Base-by-base conservation (phyloP, 2,113 vertebrate genomes). In the Petrocephalus microphthalmus region DNA sequence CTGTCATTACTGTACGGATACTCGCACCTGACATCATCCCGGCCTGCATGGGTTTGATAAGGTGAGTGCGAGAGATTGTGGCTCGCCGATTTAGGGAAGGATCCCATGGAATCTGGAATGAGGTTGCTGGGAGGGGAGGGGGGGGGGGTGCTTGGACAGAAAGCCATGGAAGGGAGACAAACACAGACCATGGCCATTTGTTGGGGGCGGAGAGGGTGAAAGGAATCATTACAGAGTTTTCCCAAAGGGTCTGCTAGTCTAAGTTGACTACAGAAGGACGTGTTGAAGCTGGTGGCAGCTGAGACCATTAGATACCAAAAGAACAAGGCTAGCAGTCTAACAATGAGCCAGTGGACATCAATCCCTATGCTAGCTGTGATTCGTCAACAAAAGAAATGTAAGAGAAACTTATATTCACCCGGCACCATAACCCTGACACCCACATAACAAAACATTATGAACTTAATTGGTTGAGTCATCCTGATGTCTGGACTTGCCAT, bases 1-100 rank as follows among this genome's bases (percentile, higher is more conserved):
- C 33, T 42, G 19, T 13, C 52, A 87, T 89, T 90, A 87, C 56
- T 78, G 88, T 90, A 90, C 88, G 67, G 83, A 90, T 86, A 22
- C 52, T 13, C 53, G 0, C 29, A 25, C 51, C 54, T 42, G 51
- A 29, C 86, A 89, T 88, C 87, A 81, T 87, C 37, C 51, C 84
- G 42, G 85, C 64, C 29, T 45, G 17, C 22, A 15, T 29, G 11
- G 49, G 33, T 47, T 64, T 67, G 19, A 33, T 19, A 45, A 22
- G 37, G 42, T n/a, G 42, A 60, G 25, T n/a, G 2, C 15, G 45
- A 29, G 37, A 56, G 78, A 60, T 17, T 67, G 86, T 64, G 86
- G 64, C 67, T 82, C 82, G 29, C n/a, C 54, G 42, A 86, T 88
- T 85, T 89, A 2, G 19, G 88, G n/a, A 88, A 25, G 17, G 37